Conservation (phyloP, 2,888 invertebrate genomes). For the Baccha elongata region DNA sequence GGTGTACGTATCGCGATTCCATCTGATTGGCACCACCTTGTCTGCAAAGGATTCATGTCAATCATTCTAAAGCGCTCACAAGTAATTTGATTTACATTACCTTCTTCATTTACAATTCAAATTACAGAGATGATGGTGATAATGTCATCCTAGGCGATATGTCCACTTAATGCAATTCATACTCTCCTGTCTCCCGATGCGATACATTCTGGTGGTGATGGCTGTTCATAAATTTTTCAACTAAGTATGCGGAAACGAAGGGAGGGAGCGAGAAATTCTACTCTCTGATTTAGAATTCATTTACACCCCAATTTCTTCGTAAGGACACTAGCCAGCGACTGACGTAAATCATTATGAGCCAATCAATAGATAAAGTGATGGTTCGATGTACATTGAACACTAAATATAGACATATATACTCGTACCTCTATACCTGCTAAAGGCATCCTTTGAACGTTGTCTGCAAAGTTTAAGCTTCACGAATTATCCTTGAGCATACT, state of each 20-base stretch:
- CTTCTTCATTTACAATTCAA: conserved; percentile 68
- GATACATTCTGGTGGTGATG: not conserved
- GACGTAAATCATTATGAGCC: conserved; percentile 46
- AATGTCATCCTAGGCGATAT: conserved; percentile 55
- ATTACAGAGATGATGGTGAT: conserved; percentile 61
- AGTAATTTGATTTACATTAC: conserved; percentile 67
- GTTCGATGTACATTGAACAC: not conserved
- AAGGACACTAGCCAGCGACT: no score
- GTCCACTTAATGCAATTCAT: conserved; percentile 45
- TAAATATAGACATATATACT: not conserved
- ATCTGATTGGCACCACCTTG: not conserved
- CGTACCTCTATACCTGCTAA: conserved; percentile 33
- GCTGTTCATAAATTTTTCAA: conserved; percentile 28
- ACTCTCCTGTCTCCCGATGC: not conserved
- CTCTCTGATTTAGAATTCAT: conserved; percentile 52
- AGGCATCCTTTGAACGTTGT: conserved; percentile 61
- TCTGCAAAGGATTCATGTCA: conserved; percentile 55
- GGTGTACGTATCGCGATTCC: conserved; percentile 21
- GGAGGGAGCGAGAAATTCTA: not conserved
- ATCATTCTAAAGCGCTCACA: conserved; percentile 45
- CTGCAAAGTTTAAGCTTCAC: conserved; percentile 68
- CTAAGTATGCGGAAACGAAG: no score
- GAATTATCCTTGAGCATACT: conserved; percentile 64
- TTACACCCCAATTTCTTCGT: conserved; percentile 30
- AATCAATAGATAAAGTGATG: conserved; percentile 32